Base-by-base conservation (phyloP, 2,888 invertebrate genomes). In the Isoperla grammatica region DNA sequence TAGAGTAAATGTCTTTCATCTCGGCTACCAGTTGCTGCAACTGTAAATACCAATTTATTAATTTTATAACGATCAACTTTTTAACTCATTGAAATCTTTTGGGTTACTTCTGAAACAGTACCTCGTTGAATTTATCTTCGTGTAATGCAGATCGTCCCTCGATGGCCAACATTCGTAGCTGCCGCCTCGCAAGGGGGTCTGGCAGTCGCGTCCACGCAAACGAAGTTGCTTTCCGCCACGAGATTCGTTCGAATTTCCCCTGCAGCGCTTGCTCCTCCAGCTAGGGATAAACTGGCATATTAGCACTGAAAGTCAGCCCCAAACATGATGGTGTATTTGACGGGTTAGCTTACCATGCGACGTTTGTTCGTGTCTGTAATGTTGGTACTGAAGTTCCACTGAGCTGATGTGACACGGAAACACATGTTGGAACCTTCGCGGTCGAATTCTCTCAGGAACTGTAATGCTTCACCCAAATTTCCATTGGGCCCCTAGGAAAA, bases 1-100 rank as follows among this genome's bases (percentile, higher is more conserved):
- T 81, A 61, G 85, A 83, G 74, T 88, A 90, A 22, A 85, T 78
- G 67, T 88, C 88, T 69, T 88, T 88, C 90, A 90, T 90, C 70
- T 88, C 85, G 0, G 84, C 77, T 66, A 89, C 83, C 35, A 88
- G 69, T 68, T 84, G 84, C 67, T 86, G 84, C 57, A 87, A 79
- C 88, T 88, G 74, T 37, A 40, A 40, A 40, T 4, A 15, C 3
- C 8, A 48, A 13, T 17, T 17, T 48, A 45, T 9, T 11, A 40
- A 12, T 40, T 40, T 40, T 13, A 40, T 15, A 40, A 40, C 48
- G n/a, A 29, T 29, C 8, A n/a, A n/a, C n/a, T n/a, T n/a, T n/a
- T n/a, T n/a, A n/a, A 8, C 29, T 29, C 29, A 8, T 29, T 29
- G 29, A 29, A 29, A 29, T 8, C 4, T 29, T 29, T 29, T 29